Base-by-base conservation (phyloP, 2,888 invertebrate species). In the Patella depressa region DNA sequence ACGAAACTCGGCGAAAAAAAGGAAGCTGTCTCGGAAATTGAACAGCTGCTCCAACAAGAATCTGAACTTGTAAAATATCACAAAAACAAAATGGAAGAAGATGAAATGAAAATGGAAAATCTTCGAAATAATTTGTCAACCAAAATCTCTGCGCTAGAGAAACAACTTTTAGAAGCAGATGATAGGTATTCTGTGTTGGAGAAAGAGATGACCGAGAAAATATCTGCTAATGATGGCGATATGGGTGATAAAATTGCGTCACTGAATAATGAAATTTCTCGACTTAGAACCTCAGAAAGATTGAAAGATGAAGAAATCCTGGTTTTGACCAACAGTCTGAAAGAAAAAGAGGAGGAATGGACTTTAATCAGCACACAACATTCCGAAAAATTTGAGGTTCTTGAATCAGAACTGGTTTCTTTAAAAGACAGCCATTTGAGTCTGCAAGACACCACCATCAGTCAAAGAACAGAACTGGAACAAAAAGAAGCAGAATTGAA, bases 11-110 rank as follows among this genome's bases (percentile, higher is more conserved):
- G 74, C 5, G 57, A 59, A 11, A 74, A 71, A 19, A 72, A 78
- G 53, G 74, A 71, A 24, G 57, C 14, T 24, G 14, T 76, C 11
- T 59, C 80, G 12, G 80, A 80, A 5, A 17, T 78, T 5, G 80
- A 80, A 45, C 78, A 78, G 71, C 76, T 72, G 57, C 53, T 69
- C 7, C 73, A 69, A 3, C 70, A 80, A n/a, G 80, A 80, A 72
- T 24, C 78, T 14, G 53, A 73, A 53, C 72, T 78, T 45, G 71
- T 71, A 15, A 59, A 74, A 24, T 80, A 80, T 70, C 71, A 70
- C 54, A 80, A 72, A 71, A 74, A 78, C 45, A 76, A 76, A 55
- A 65, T 74, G 7, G 78, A 80, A 53, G 75, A 76, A 15, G 70
- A 72, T 24, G 53, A 65, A 11, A 74, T 55, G 55, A 54, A 74